A percentile compares a stretch with the other conserved stretches of the same genome.
Evolutionary conservation across 2,113 vertebrate species (phyloP).

Genomic region (Pteruthius melanotis): DNA sequence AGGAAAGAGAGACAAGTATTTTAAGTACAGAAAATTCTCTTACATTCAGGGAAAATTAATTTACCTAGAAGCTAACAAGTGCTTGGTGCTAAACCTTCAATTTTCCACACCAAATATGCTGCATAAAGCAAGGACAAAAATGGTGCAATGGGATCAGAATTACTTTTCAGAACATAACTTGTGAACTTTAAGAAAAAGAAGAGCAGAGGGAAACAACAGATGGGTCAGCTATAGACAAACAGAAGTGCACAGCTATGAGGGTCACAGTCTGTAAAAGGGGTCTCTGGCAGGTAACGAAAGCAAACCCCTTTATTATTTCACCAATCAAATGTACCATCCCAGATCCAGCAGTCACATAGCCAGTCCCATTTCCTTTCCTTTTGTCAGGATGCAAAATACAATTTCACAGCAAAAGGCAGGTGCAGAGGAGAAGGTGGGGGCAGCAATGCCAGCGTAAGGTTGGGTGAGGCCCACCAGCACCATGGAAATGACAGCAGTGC

Average conservation of each 20-base stretch:
- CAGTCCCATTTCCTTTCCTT: neutral
- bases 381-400: neutral
- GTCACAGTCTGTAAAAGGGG: neutral
- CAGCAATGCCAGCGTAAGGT: fast-evolving
- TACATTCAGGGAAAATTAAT: slow-evolving; percentile 13
- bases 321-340: neutral
- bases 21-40: neutral
- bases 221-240: neutral
- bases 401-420: neutral
- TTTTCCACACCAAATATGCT: neutral
- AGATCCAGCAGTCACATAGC: neutral
- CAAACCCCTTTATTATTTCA: neutral
- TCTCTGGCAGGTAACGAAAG: neutral
- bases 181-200: neutral
- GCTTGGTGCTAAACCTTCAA: neutral
- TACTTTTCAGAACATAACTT: neutral
- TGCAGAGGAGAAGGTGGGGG: neutral
- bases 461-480: neutral
- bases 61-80: neutral
- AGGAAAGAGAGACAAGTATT: neutral
- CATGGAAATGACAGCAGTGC: neutral
- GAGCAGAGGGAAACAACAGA: neutral
- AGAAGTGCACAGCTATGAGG: neutral
- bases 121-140: neutral
- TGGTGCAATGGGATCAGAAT: neutral